A percentile compares a stretch with the other conserved stretches of the same genome.
Conservation (phyloP, 2,797 vertebrate species). For the Brachymystax lenok region DNA sequence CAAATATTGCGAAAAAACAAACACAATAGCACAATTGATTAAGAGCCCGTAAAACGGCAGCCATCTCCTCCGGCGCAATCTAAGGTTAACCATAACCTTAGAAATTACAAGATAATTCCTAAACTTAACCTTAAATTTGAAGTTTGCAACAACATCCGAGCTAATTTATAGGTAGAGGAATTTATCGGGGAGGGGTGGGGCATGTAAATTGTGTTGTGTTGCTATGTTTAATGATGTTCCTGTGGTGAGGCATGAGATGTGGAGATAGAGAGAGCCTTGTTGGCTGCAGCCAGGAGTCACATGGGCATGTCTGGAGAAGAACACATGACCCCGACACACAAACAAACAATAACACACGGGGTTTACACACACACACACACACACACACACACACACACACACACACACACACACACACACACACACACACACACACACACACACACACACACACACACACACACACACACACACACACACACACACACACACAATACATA, state of each 20-base stretch:
- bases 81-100: too few relatives aligned
- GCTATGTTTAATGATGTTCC: neutral
- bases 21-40: too few relatives aligned
- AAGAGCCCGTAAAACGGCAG: too few relatives aligned
- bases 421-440: conserved; percentile 9
- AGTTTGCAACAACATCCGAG: too few relatives aligned
- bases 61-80: too few relatives aligned
- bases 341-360: conserved; percentile 6
- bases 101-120: too few relatives aligned
- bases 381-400: neutral
- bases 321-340: conserved; percentile 10
- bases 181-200: neutral
- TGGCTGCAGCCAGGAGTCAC: conserved; percentile 2
- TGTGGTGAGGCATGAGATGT: neutral
- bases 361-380: neutral
- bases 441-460: conserved; percentile 3
- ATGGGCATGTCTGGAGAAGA: conserved; percentile 11
- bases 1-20: too few relatives aligned
- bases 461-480: neutral
- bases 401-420: conserved; percentile 13
- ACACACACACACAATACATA: conserved; percentile 4
- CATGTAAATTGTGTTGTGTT: neutral
- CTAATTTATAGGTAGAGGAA: neutral
- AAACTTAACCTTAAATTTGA: too few relatives aligned
- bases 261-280: conserved; percentile 14